phyloP scores from a whole-genome alignment of 1,140 invertebrate genomes.

The Monomorium pharaonis region DNA sequence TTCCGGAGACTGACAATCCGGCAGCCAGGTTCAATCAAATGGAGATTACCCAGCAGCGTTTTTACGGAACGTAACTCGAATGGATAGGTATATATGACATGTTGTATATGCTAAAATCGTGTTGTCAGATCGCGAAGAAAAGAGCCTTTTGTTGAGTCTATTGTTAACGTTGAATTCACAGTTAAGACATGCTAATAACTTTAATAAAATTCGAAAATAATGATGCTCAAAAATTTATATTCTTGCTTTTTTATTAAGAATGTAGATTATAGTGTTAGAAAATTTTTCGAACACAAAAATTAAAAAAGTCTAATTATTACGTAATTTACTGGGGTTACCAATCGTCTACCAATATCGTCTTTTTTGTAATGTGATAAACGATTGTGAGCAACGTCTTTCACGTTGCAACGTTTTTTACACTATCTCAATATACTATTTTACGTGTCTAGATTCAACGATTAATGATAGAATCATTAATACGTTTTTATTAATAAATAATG shows the following conservation, averaged over 20 bases:
- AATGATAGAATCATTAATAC: constrained; percentile 19
- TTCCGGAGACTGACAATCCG: neutral
- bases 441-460: constrained; percentile 35
- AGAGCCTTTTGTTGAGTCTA: constrained; percentile 11
- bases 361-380: neutral
- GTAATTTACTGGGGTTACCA: neutral
- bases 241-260: neutral
- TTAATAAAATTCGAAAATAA: constrained; percentile 2
- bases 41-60: constrained; percentile 28
- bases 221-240: neutral
- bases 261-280: neutral
- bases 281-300: neutral
- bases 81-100: constrained; percentile 47
- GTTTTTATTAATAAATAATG: constrained; percentile 4
- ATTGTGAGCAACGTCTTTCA: neutral
- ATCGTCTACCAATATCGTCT: neutral
- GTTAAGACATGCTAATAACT: neutral
- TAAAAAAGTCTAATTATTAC: neutral
- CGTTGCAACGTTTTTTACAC: neutral
- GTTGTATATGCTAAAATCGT: constrained; percentile 49
- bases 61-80: constrained; percentile 28
- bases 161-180: constrained; percentile 40
- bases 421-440: neutral
- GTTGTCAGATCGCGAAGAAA: constrained; percentile 5
- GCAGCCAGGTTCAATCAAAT: constrained; percentile 8